A percentile compares a stretch with the other conserved stretches of the same genome.
Evolutionary conservation across 92 coral and sea anemone species (phyloP).

Genomic region (Pocillopora meandrina): DNA sequence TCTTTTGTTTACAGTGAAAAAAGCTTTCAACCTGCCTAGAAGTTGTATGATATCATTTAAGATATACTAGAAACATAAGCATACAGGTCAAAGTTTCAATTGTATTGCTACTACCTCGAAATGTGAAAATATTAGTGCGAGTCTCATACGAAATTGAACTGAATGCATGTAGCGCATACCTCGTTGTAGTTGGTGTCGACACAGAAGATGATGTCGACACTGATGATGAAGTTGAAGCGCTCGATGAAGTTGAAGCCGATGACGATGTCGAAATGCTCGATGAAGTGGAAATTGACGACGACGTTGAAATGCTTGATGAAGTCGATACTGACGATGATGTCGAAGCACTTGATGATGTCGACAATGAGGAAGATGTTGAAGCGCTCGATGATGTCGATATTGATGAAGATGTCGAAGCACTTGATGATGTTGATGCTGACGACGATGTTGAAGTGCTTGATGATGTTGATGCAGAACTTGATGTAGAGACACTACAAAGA

Average conservation of each 20-base stretch:
- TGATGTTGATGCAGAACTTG: not conserved
- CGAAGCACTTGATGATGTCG: slow-evolving; percentile 20
- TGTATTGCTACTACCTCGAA: no score
- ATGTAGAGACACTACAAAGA: no score
- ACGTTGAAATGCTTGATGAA: not conserved
- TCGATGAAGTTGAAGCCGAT: slow-evolving; percentile 6
- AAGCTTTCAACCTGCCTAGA: no score
- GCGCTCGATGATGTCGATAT: slow-evolving; percentile 8
- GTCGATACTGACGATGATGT: slow-evolving; percentile 12
- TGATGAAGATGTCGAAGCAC: slow-evolving; percentile 8
- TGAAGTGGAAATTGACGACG: slow-evolving; percentile 4
- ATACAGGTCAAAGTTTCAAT: no score
- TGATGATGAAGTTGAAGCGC: not conserved
- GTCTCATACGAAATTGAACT: no score
- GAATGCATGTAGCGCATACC: no score
- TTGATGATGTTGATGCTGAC: slow-evolving; percentile 21
- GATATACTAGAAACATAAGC: no score
- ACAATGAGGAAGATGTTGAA: slow-evolving; percentile 2
- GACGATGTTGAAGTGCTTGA: not conserved
- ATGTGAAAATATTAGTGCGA: no score
- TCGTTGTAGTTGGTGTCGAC: not conserved
- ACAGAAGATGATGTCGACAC: slow-evolving; percentile 9
- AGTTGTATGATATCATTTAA: no score
- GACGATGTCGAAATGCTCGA: slow-evolving; percentile 29
- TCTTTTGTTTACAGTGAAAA: no score